Base-by-base conservation (phyloP, 2,797 vertebrate genomes). In the Melanogrammus aeglefinus region DNA sequence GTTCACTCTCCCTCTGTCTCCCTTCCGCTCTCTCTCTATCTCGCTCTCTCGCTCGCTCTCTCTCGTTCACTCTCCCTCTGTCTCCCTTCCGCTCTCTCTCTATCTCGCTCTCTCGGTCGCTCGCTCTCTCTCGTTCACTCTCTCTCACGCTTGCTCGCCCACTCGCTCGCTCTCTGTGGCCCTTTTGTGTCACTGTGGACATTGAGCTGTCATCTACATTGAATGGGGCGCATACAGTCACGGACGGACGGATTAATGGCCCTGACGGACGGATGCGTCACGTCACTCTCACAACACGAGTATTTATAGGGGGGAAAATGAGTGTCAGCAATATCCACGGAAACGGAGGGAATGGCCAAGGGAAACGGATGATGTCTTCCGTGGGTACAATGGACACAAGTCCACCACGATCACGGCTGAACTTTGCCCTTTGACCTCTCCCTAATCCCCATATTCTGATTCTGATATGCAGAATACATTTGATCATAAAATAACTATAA, bases 131-230 rank as follows among this genome's bases (percentile, higher is more conserved):
- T 8, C 38, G 7, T 10, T 39, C 38, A 1, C 38, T 39, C 38
- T 39, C 38, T 39, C 38, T 39, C 38, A 39, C 38, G 38, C 38
- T 39, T 9, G 90, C 38, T 39, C 9, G 90, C 86, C 80, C 90
- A 77, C 69, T 81, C 87, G 81, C 82, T 75, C 51, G 78, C 87
- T 90, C 86, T 93, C 92, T 93, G 91, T 90, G 87, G 89, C 87
- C 85, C 92, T 91, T 91, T 93, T 94, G 92, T 93, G 85, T 91
- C 87, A 86, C 83, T 77, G 77, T 83, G 87, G 91, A 91, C 91
- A 90, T 81, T 86, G 88, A 92, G 84, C 90, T 93, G 90, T 91
- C 91, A 91, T 93, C 93, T 93, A 92, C 90, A 91, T 93, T 92
- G 90, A 89, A 72, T 82, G 79, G 90, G 91, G 47, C 7, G 12